Base-by-base conservation (phyloP, 2,888 invertebrate species). In the Synanthedon andrenaeformis region DNA sequence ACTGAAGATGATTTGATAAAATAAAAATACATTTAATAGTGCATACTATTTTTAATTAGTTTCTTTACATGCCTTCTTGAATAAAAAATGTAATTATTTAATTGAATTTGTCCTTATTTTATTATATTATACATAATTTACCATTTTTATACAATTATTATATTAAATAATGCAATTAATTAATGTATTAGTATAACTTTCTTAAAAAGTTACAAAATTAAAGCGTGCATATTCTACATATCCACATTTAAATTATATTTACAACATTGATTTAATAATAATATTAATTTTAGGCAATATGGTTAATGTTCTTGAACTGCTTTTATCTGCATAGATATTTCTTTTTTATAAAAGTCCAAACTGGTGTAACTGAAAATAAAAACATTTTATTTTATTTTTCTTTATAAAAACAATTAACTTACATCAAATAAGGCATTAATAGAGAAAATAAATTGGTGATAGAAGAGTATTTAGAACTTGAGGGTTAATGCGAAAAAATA, bases 311-410 rank as follows among this genome's bases (percentile, higher is more conserved):
- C 35, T 35, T 35, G 8, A 10, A 35, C 35, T 35, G 10, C 35
- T 35, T 35, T 35, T 35, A 10, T 35, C 35, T 10, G 4, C 19
- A 35, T 35, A 35, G n/a, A 45, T 14, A 45, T 35, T 35, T 45
- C 13, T 70, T 74, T 70, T 74, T 83, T 75, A 82, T 62, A 89
- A 79, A 61, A 90, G 76, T 55, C 90, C 89, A 56, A 90, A 76
- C 63, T 90, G 90, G 41, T 89, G 89, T 61, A 90, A 70, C 90
- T 90, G 82, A 65, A 89, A 89, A 59, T 67, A 67, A 67, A 68
- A 67, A 58, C 57, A 64, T 3, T 19, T 49, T 0, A 12, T 19
- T 10, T 49, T n/a, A 49, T 17, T 17, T 17, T 49, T 17, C 8
- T 19, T 17, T 19, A 14, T 35, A 35, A 35, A 35, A 35, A 35